These are phyloP conservation scores for Helobdella robusta DNA, from an alignment of 2,888 invertebrate genomes.

Conservation along the genomic window DNA sequence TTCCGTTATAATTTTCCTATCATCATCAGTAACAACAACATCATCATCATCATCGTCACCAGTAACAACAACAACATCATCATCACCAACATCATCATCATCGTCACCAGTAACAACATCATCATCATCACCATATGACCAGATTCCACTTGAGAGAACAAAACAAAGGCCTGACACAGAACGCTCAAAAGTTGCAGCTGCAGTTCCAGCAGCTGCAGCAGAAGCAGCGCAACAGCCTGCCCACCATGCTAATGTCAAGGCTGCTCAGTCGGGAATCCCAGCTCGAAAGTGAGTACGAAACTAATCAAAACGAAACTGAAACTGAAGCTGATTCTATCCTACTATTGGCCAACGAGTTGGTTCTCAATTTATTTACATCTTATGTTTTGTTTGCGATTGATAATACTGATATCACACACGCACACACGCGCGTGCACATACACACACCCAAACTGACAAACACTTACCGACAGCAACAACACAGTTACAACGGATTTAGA, in stretches of 20 bases:
- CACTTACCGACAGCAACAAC: too few species aligned
- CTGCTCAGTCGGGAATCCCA: slow-evolving; percentile 8
- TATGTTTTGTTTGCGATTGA: too few species aligned
- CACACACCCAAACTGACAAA: too few species aligned
- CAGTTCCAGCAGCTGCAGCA: neutral
- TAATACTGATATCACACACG: too few species aligned
- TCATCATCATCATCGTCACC: neutral
- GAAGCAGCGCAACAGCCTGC: too few species aligned
- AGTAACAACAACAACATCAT: neutral
- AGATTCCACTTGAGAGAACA: slow-evolving; percentile 21
- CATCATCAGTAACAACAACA: neutral
- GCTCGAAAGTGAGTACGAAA: neutral
- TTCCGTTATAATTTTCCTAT: neutral
- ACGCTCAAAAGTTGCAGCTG: too few species aligned
- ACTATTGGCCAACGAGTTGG: too few species aligned
- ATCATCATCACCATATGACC: neutral
- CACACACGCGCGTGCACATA: too few species aligned
- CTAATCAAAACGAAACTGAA: too few species aligned
- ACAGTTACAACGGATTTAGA: too few species aligned
- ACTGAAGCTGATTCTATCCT: too few species aligned
- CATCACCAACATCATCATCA: neutral
- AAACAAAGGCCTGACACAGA: slow-evolving; percentile 7
- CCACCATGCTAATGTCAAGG: slow-evolving; percentile 1
- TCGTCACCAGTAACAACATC: neutral
- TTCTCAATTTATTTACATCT: too few species aligned